Evolutionary conservation across 1,140 invertebrate genomes (phyloP).

Genomic region (Cydia strobilella): DNA sequence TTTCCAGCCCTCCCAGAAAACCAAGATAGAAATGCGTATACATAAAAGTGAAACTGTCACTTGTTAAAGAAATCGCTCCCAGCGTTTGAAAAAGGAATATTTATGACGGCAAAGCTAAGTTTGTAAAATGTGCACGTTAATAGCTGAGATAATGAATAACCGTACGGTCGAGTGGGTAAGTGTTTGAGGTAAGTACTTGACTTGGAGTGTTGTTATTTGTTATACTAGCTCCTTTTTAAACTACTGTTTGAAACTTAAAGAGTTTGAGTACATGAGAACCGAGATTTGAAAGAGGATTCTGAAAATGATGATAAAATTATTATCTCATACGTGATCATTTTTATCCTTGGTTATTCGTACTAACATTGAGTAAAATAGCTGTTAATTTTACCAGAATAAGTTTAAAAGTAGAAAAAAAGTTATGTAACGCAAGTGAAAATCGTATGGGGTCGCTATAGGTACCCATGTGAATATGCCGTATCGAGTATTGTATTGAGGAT

Average conservation of each 20-base stretch:
- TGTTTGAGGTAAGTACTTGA: conserved; percentile 15
- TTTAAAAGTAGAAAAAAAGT: no score
- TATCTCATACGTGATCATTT: no score
- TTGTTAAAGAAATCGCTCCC: background rate
- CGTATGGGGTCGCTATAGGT: no score
- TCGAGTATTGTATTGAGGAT: no score
- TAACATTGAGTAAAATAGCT: no score
- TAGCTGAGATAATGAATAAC: conserved; percentile 22
- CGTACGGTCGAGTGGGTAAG: conserved; percentile 24
- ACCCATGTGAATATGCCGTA: no score
- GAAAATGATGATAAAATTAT: background rate
- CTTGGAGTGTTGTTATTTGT: background rate
- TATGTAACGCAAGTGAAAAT: no score
- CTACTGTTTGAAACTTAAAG: conserved; percentile 2
- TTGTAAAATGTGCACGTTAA: conserved; percentile 23
- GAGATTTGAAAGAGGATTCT: background rate
- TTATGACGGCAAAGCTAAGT: background rate
- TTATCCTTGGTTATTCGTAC: no score
- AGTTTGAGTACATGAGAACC: background rate
- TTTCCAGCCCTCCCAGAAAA: conserved; percentile 23
- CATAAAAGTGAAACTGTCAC: background rate
- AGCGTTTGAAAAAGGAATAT: background rate
- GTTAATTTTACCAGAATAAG: no score
- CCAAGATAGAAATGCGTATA: background rate
- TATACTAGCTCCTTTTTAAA: background rate